phyloP scores from a whole-genome alignment of 2,888 invertebrate species.

The Drosophila seclusa region DNA sequence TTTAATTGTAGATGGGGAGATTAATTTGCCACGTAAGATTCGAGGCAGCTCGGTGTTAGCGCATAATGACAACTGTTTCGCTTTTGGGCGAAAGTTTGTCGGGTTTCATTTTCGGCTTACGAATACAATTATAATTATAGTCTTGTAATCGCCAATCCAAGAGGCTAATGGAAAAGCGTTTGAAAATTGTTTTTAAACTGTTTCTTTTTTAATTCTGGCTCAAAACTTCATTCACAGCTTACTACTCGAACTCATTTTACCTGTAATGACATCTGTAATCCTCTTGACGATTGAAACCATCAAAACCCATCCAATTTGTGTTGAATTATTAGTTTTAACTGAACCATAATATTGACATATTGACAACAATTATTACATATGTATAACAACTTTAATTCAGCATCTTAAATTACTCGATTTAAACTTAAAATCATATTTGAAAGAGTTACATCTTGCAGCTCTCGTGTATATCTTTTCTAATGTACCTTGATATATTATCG shows the following conservation, averaged over 20 bases:
- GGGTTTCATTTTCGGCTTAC: constrained; percentile 37
- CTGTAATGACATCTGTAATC: constrained; percentile 32
- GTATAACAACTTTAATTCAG: neutral
- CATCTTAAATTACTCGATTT: neutral
- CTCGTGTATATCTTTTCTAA: neutral
- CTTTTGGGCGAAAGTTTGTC: constrained; percentile 65
- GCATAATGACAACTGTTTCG: constrained; percentile 71
- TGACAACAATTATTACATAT: neutral
- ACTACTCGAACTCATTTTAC: constrained; percentile 67
- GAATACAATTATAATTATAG: constrained; percentile 67
- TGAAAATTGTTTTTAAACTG: constrained; percentile 33
- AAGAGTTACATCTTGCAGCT: neutral
- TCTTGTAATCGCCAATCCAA: constrained; percentile 38
- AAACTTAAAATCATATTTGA: neutral
- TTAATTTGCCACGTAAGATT: constrained; percentile 54
- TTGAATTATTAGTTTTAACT: neutral
- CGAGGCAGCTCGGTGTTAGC: constrained; percentile 42
- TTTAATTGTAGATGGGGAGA: constrained; percentile 44
- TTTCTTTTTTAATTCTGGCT: constrained; percentile 33
- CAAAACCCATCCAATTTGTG: constrained; percentile 27
- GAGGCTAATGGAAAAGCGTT: constrained; percentile 48
- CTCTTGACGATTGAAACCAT: constrained; percentile 4
- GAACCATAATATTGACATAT: neutral
- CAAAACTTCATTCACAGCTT: constrained; percentile 49
- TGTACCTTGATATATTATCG: neutral